Percentiles rank a stretch among this genome's conserved stretches.
phyloP scores from a whole-genome alignment of 2,797 vertebrate genomes.

The Megalops cyprinoides region DNA sequence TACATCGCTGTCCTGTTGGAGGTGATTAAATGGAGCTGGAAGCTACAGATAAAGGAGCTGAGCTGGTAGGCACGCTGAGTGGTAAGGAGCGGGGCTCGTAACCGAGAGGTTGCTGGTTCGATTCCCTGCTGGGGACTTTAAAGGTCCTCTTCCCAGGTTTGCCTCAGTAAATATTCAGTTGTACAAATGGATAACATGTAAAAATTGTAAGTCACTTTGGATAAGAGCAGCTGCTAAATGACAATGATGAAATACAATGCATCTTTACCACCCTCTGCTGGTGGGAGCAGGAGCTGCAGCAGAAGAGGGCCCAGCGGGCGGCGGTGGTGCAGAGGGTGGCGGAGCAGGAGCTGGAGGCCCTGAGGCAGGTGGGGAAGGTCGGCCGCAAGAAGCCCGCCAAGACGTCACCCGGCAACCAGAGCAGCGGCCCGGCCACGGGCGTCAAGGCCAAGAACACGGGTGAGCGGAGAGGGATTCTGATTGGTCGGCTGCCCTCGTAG shows the following conservation, averaged over 20 bases:
- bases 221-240: no score
- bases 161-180: no score
- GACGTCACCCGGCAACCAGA: slow-evolving; percentile 54
- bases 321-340: slow-evolving; percentile 50
- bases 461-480: slow-evolving; percentile 48
- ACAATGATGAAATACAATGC: background rate
- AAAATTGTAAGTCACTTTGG: no score
- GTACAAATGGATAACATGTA: no score
- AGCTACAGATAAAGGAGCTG: no score
- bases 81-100: no score
- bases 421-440: slow-evolving; percentile 48
- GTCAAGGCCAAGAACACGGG: slow-evolving; percentile 82
- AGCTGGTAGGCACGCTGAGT: no score
- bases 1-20: no score
- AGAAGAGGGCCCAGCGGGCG: slow-evolving; percentile 76
- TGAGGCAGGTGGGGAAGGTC: slow-evolving; percentile 52
- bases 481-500: background rate
- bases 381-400: slow-evolving; percentile 69
- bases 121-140: no score
- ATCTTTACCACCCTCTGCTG: slow-evolving; percentile 42
- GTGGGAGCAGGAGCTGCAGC: slow-evolving; percentile 82
- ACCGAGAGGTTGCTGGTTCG: no score
- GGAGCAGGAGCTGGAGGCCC: slow-evolving; percentile 57
- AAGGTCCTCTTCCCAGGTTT: no score
- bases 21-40: no score